Base-by-base conservation (phyloP, 2,113 vertebrate genomes). In the Laterallus jamaicensis region DNA sequence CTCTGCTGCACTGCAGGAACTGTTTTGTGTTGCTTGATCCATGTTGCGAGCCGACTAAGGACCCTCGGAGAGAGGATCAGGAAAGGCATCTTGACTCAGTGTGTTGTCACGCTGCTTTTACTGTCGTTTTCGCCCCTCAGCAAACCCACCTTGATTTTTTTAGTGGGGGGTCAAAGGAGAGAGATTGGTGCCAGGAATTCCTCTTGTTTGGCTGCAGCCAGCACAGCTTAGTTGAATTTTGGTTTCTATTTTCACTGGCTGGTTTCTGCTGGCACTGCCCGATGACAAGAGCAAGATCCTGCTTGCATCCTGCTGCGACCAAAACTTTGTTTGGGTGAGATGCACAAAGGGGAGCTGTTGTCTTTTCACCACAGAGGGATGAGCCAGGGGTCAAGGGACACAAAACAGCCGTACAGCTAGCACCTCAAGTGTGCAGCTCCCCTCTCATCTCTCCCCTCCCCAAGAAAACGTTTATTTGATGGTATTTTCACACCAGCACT, bases 231-330 rank as follows among this genome's bases (percentile, higher is more conserved):
- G n/a, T 9, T 24, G 39, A 16, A 3, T 13, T 21, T 26, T 44
- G 4, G 35, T 28, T 37, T 50, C 15, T 50, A 39, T 12, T 21
- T 35, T 17, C 10, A 20, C 44, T 11, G 62, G 35, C 31, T 4
- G 28, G 32, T 50, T 56, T 22, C 74, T 69, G 42, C 59, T 1
- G 4, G 52, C 1, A 3, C 71, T 70, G 58, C 54, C 66, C 2
- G 11, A 20, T 35, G 54, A 17, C 62, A 28, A 26, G 59, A 32
- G 35, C 2, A 4, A 39, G 52, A 26, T 32, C 59, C 67, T 16
- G 0, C 55, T 29, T 5, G 71, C 3, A 5, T n/a, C 28, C 21
- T 15, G 39, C 82, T 10, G 0, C 1, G 2, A n/a, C 6, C 28
- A 8, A 8, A 81, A 93, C 59, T 88, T 88, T 32, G n/a, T 29